Base-by-base conservation (phyloP, 2,888 invertebrate genomes). In the Cabera pusaria region DNA sequence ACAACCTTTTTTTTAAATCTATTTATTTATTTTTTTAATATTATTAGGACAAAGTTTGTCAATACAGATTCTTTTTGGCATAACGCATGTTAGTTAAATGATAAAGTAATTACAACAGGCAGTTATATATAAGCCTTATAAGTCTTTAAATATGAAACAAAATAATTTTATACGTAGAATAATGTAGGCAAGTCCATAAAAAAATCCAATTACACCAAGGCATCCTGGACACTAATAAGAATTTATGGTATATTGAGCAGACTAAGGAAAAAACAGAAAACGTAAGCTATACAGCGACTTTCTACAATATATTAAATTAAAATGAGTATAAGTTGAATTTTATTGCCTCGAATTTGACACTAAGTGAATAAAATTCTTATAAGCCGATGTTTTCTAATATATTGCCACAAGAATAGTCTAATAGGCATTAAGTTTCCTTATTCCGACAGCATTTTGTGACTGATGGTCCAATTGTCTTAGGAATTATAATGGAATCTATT, bases 321-420 rank as follows among this genome's bases (percentile, higher is more conserved):
- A 81, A 76, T 75, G 67, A 64, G 55, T 56, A 34, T 83, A 80
- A 81, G 76, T 69, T 64, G 74, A 69, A 71, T 82, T 82, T 84
- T 84, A 84, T 75, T 64, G 58, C 62, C 43, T 16, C 24, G 23
- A 40, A 41, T 59, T 56, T 66, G 62, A 67, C 55, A 56, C 39
- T 46, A 63, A 68, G 52, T 72, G 72, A 78, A 79, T 74, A 71
- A 66, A 61, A 72, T 67, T 74, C 57, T 62, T 58, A 58, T 73
- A 72, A 76, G 75, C 53, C 51, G 55, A 59, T 62, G 58, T 65
- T 63, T 60, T 53, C 42, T 60, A 57, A 66, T 60, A 66, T 60
- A 63, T 53, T 39, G 37, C 28, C 34, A 42, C 44, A 21, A 24
- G 21, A 65, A 59, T 53, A 49, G 37, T 46, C 50, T 47, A 37